Conservation (phyloP, 2,888 invertebrate genomes). For the Osmoderma eremita region DNA sequence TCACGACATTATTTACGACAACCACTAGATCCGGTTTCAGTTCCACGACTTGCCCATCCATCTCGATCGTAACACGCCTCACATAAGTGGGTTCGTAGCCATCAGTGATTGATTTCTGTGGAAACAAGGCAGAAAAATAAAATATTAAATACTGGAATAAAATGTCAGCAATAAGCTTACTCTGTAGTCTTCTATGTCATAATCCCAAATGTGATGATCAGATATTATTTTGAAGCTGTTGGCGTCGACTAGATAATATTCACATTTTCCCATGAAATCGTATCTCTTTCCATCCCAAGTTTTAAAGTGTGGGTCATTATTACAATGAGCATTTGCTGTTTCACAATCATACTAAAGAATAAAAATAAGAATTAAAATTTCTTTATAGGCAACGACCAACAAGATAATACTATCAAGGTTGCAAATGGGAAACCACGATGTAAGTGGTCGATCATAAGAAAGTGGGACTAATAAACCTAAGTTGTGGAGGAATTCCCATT, state of each 20-base stretch:
- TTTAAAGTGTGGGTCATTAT: conserved; percentile 19
- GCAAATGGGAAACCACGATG: too few relatives aligned
- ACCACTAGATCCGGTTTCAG: not conserved
- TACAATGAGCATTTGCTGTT: not conserved
- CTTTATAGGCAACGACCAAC: too few relatives aligned
- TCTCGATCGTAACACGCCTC: not conserved
- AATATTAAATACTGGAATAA: too few relatives aligned
- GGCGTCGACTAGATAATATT: not conserved
- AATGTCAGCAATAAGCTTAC: not conserved
- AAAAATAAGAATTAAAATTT: not conserved
- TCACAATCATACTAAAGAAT: not conserved
- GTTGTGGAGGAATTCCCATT: too few relatives aligned
- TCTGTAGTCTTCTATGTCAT: not conserved
- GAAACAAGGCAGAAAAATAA: not conserved
- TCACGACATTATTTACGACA: too few relatives aligned
- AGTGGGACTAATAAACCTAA: too few relatives aligned
- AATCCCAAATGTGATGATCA: not conserved
- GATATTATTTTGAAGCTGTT: not conserved
- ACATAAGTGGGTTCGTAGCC: conserved; percentile 3
- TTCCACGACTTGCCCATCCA: not conserved
- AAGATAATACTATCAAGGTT: too few relatives aligned
- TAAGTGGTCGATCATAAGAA: too few relatives aligned
- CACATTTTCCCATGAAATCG: conserved; percentile 11
- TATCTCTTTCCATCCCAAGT: not conserved
- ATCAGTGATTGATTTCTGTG: conserved; percentile 12